These are phyloP conservation scores for Thymelicus lineola DNA, from an alignment of 2,888 invertebrate genomes.

Conservation along the genomic window DNA sequence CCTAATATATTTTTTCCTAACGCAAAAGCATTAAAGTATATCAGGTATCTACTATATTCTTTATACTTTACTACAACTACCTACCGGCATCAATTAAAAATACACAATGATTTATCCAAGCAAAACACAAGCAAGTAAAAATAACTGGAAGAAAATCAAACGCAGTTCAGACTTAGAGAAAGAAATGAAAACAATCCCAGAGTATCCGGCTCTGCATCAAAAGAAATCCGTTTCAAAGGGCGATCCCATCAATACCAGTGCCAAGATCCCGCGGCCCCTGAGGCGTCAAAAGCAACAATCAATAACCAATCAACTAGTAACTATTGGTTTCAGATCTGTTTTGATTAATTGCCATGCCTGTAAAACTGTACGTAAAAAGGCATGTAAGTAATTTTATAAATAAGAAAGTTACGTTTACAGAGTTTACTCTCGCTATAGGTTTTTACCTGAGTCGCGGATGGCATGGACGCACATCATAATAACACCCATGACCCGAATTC, in stretches of 20 bases:
- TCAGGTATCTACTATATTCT: too few species aligned
- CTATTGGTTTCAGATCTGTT: slow-evolving; percentile 59
- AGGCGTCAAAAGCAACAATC: slow-evolving; percentile 63
- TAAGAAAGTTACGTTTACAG: too few species aligned
- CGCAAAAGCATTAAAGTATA: too few species aligned
- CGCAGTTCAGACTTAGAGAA: not conserved
- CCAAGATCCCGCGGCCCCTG: slow-evolving; percentile 48
- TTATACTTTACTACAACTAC: too few species aligned
- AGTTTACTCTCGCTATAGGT: too few species aligned
- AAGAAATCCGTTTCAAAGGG: slow-evolving; percentile 26
- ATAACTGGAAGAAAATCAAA: slow-evolving; percentile 3
- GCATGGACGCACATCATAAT: too few species aligned
- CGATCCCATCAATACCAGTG: slow-evolving; percentile 33
- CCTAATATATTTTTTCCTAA: too few species aligned
- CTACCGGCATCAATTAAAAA: too few species aligned
- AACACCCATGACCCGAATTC: too few species aligned
- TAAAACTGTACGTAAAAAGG: too few species aligned
- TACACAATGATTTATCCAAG: not conserved
- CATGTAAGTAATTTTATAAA: too few species aligned
- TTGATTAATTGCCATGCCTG: slow-evolving; percentile 65
- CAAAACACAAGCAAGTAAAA: not conserved
- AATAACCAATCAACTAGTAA: slow-evolving; percentile 77
- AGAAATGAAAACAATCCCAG: slow-evolving; percentile 13
- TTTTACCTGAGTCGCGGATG: too few species aligned
- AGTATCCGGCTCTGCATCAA: slow-evolving; percentile 10